Evolutionary conservation across 2,888 invertebrate genomes (phyloP).

Genomic region (Punctoribates punctum): DNA sequence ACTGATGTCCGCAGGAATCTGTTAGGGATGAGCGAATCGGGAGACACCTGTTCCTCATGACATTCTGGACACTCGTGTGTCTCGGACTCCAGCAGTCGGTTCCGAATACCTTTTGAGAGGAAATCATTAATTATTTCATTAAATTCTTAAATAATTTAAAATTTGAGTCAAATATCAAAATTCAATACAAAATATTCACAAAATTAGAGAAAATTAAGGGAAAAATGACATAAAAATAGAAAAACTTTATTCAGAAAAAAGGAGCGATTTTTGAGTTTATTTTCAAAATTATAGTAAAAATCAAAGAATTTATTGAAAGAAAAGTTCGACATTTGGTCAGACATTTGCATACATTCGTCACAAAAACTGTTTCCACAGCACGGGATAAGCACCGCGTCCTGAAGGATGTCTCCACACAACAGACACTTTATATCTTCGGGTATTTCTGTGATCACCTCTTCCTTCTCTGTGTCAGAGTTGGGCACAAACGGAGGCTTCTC

Average conservation of each 20-base stretch:
- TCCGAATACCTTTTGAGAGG: constrained; percentile 69
- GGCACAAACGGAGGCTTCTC: constrained; percentile 65
- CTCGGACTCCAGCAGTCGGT: constrained; percentile 81
- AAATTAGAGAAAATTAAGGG: not conserved
- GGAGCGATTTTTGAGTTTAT: constrained; percentile 6
- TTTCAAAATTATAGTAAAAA: constrained; percentile 41
- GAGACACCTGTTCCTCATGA: constrained; percentile 84
- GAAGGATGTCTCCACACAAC: constrained; percentile 83
- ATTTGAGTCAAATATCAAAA: not conserved
- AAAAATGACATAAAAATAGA: not conserved
- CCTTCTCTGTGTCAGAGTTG: constrained; percentile 55
- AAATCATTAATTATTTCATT: constrained; percentile 37
- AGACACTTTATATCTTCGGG: constrained; percentile 88
- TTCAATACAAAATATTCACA: not conserved
- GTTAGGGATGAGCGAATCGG: constrained; percentile 87
- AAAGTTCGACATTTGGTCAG: constrained; percentile 52
- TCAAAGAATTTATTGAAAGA: constrained; percentile 35
- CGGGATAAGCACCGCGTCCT: constrained; percentile 95
- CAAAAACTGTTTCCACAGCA: constrained; percentile 98
- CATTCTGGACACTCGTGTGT: constrained; percentile 94
- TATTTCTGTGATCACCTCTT: constrained; percentile 59
- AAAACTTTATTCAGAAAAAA: not conserved
- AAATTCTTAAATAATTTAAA: constrained; percentile 35
- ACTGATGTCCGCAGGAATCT: constrained; percentile 84
- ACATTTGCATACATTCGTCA: constrained; percentile 74